These are phyloP conservation scores for Pissodes strobi DNA, from an alignment of 1,140 invertebrate species.

Conservation along the genomic window DNA sequence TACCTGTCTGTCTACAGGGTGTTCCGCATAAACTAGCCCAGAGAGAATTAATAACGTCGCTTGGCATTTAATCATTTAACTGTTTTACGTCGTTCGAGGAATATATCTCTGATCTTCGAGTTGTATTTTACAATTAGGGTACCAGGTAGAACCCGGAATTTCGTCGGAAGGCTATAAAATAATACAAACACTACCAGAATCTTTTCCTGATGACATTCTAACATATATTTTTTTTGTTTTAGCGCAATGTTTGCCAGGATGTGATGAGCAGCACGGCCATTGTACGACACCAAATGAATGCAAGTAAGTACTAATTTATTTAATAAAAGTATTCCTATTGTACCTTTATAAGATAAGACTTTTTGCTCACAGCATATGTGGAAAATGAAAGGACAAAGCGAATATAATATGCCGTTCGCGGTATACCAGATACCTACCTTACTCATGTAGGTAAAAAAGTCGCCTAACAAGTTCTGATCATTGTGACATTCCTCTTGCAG, in stretches of 20 bases:
- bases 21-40: slow-evolving; percentile 38
- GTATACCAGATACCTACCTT: slow-evolving; percentile 1
- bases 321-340: background rate
- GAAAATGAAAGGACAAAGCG: slow-evolving; percentile 3
- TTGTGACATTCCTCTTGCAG: slow-evolving; percentile 7
- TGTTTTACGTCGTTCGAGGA: background rate
- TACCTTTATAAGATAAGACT: background rate
- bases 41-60: slow-evolving; percentile 26
- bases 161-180: no score
- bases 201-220: no score
- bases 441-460: slow-evolving; percentile 14
- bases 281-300: slow-evolving; percentile 93
- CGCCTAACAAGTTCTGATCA: slow-evolving; percentile 6
- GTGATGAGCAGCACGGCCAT: slow-evolving; percentile 85
- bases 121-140: background rate
- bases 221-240: slow-evolving; percentile 67
- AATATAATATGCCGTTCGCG: background rate
- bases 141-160: background rate
- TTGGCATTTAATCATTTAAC: slow-evolving; percentile 28
- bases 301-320: slow-evolving; percentile 75
- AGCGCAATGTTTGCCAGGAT: slow-evolving; percentile 91
- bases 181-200: no score
- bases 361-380: background rate
- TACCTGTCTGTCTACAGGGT: slow-evolving; percentile 52
- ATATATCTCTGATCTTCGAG: background rate